These are phyloP conservation scores for Mayetiola destructor DNA, from an alignment of 2,888 invertebrate genomes.

Conservation along the genomic window DNA sequence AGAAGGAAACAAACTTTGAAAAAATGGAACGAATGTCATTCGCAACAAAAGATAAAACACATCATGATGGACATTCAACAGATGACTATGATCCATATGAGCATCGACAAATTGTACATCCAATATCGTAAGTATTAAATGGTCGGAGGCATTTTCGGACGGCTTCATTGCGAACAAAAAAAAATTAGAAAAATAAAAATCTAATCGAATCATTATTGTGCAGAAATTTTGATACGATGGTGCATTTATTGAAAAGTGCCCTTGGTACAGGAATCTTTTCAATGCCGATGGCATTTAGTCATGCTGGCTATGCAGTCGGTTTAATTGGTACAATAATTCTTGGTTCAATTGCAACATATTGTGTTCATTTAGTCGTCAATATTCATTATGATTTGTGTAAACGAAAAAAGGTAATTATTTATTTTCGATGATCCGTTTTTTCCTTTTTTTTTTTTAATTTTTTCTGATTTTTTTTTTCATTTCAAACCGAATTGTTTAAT, in stretches of 20 bases:
- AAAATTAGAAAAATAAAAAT: background rate
- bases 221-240: conserved; percentile 73
- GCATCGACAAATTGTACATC: background rate
- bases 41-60: background rate
- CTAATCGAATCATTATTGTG: conserved; percentile 20
- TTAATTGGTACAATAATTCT: conserved; percentile 65
- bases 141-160: too few relatives aligned
- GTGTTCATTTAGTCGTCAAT: conserved; percentile 68
- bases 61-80: background rate
- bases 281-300: conserved; percentile 55
- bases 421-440: background rate
- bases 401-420: conserved; percentile 32
- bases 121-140: conserved; percentile 4
- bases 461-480: background rate
- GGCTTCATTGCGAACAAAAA: background rate
- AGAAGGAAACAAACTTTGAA: background rate
- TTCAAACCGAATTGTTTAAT: background rate
- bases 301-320: conserved; percentile 52
- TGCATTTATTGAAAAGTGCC: conserved; percentile 82
- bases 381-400: conserved; percentile 46
- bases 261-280: conserved; percentile 89
- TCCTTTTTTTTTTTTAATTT: background rate
- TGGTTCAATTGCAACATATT: conserved; percentile 82
- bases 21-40: background rate
- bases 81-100: conserved; percentile 5